Evolutionary conservation across 2,888 invertebrate species (phyloP), one percentile per base, ranked within the genome.

Genomic region (Acleris literana): DNA sequence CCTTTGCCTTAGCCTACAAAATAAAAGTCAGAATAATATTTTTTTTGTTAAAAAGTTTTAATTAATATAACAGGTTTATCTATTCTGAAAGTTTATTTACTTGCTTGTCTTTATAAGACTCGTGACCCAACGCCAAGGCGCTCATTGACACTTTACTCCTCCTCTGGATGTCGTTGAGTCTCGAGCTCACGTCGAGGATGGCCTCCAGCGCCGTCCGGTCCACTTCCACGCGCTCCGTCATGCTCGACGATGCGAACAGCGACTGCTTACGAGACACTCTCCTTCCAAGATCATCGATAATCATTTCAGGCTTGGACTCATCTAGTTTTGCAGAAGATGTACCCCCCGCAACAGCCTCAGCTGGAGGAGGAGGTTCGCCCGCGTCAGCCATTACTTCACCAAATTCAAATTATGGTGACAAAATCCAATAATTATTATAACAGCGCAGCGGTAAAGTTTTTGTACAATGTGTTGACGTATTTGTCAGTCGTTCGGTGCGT

Each of bases 1-100:
- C 95, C 84, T 94, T 95, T 58, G 93, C 94, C 84, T 93, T 94
- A 22, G 88, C 88, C 95, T 95, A 84, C 64, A 86, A 88, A 79
- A 63, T 71, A 69, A 74, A 71, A 69, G 59, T 67, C 59, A 70
- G 64, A 33, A 43, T 59, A 44, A 64, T n/a, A n/a, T n/a, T 56
- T 63, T 65, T 7, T 65, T 64, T 57, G 64, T 25, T 75, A 84
- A 79, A 83, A 72, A 85, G 83, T 84, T 78, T 69, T 56, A 39
- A 58, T 58, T 61, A 52, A 68, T 64, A 55, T 39, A 29, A 39
- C 77, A 66, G 70, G 60, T 49, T 64, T 68, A 71, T 72, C 75
- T 77, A 80, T 65, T 77, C 73, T 71, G 69, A 59, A 70, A 72
- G 73, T 83, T 82, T 82, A 84, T 85, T 87, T 85, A 92, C 92